Evolutionary conservation across 2,888 invertebrate genomes (phyloP).

Genomic region (Tipula lateralis): DNA sequence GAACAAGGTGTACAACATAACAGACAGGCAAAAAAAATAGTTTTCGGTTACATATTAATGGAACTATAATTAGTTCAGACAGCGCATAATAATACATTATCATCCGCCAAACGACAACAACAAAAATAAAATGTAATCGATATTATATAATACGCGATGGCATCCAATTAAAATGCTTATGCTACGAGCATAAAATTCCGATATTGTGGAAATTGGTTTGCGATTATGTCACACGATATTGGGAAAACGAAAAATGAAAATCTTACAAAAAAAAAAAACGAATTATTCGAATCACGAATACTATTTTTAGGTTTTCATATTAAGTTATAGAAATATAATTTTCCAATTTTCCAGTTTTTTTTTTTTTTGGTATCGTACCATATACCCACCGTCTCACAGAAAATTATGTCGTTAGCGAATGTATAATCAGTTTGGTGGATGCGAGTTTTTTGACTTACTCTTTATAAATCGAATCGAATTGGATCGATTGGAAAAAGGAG

Average conservation of each 20-base stretch:
- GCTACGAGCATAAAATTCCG: not conserved
- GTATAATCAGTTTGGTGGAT: not conserved
- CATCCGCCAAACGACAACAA: not conserved
- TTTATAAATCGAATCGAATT: not conserved
- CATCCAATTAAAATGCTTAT: not conserved
- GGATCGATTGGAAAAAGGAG: too few relatives aligned
- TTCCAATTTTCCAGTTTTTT: not conserved
- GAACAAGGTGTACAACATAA: not conserved
- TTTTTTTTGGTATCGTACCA: not conserved
- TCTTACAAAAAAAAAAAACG: not conserved
- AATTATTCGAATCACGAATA: constrained; percentile 1
- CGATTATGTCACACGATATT: not conserved
- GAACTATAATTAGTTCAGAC: not conserved
- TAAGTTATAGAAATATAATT: not conserved
- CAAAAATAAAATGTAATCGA: not conserved
- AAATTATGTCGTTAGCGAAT: not conserved
- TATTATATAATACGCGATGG: not conserved
- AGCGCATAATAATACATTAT: not conserved
- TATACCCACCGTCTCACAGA: not conserved
- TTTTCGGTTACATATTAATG: not conserved
- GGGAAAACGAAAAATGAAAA: not conserved
- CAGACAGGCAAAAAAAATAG: not conserved
- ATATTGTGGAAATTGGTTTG: not conserved
- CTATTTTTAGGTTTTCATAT: not conserved
- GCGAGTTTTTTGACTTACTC: not conserved